phyloP scores from a whole-genome alignment of 64 coral and sea anemone species.

The Montipora efflorescens region DNA sequence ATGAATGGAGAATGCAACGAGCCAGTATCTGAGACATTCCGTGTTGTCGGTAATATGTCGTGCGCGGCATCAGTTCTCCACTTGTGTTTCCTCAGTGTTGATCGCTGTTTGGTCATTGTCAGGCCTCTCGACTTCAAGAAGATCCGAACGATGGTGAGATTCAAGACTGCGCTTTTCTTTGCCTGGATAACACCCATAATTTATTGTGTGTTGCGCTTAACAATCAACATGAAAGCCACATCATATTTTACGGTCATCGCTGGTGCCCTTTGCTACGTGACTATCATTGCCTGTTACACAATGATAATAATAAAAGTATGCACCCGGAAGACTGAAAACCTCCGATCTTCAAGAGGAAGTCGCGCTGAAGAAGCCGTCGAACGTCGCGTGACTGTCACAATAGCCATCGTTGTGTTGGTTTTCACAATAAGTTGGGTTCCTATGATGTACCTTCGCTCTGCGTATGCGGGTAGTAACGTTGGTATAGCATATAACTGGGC shows the following conservation, averaged over 20 bases:
- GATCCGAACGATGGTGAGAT: conserved; percentile 50
- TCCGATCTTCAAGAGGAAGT: background rate
- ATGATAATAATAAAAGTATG: conserved; percentile 78
- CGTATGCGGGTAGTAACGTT: conserved; percentile 57
- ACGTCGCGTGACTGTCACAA: conserved; percentile 88
- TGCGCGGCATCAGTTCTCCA: conserved; percentile 82
- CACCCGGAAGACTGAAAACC: conserved; percentile 28
- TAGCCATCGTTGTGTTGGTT: conserved; percentile 78
- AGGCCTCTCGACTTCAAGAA: conserved; percentile 48
- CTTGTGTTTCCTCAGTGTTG: conserved; percentile 85
- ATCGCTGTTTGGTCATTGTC: conserved; percentile 73
- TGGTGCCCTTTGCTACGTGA: conserved; percentile 75
- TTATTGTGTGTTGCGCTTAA: conserved; percentile 70
- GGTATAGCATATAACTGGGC: conserved; percentile 86
- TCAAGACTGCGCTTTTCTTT: conserved; percentile 41
- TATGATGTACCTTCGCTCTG: conserved; percentile 65
- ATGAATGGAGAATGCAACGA: conserved; percentile 30
- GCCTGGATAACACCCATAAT: conserved; percentile 74
- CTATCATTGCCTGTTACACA: conserved; percentile 76
- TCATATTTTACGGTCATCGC: conserved; percentile 78
- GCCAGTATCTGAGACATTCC: conserved; percentile 69
- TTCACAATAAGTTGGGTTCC: conserved; percentile 85
- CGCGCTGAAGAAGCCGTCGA: conserved; percentile 57
- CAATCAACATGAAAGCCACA: conserved; percentile 62
- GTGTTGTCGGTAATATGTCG: conserved; percentile 78